Percentiles rank a stretch among this genome's conserved stretches.
Conservation (phyloP, 2,888 invertebrate species). For the Cheilosia scutellata region DNA sequence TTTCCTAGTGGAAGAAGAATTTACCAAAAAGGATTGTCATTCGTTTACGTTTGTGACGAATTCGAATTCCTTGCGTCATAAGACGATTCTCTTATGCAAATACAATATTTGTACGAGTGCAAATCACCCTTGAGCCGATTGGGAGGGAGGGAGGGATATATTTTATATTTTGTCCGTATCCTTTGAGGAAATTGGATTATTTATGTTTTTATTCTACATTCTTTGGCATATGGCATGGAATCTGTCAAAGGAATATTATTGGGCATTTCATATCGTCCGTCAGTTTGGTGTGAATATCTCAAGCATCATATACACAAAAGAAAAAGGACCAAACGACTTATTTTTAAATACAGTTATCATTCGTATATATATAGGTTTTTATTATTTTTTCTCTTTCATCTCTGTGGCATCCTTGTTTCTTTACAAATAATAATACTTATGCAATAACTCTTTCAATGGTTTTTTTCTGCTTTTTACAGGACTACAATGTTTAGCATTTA, state of each 20-base stretch:
- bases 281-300: constrained; percentile 31
- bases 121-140: constrained; percentile 38
- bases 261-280: neutral
- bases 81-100: constrained; percentile 33
- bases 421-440: constrained; percentile 58
- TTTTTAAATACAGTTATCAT: constrained; percentile 65
- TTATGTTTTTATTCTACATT: constrained; percentile 49
- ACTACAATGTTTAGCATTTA: constrained; percentile 62
- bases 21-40: constrained; percentile 36
- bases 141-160: constrained; percentile 5
- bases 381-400: constrained; percentile 42
- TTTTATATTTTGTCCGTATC: constrained; percentile 20
- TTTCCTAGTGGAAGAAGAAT: constrained; percentile 19
- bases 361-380: constrained; percentile 49
- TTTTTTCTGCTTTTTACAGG: constrained; percentile 30
- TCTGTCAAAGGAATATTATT: constrained; percentile 55
- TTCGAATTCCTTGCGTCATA: constrained; percentile 31
- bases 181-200: constrained; percentile 44
- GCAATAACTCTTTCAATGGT: constrained; percentile 47
- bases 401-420: constrained; percentile 13
- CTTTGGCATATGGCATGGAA: constrained; percentile 8
- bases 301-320: constrained; percentile 4
- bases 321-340: constrained; percentile 39
- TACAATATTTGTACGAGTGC: neutral
- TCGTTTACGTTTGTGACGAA: constrained; percentile 34